A percentile compares a stretch with the other conserved stretches of the same genome.
Evolutionary conservation across 2,888 invertebrate genomes (phyloP).

Genomic region (Branchellion lobata): DNA sequence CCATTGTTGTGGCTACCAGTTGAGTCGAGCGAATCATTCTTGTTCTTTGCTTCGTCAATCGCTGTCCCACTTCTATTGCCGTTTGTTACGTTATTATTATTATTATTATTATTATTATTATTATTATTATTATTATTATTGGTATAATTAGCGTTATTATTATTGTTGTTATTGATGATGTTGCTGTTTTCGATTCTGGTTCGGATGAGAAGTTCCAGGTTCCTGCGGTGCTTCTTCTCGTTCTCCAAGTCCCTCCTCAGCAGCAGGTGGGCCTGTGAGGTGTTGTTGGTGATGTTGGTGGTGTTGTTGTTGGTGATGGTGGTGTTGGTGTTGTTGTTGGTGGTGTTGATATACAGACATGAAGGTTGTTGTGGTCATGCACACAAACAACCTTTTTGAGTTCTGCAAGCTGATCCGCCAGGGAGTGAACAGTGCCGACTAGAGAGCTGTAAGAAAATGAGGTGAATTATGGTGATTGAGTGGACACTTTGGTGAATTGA

Average conservation of each 20-base stretch:
- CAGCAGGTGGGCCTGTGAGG: constrained; percentile 58
- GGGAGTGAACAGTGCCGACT: constrained; percentile 75
- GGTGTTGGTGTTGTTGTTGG: no score
- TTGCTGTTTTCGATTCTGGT: background rate
- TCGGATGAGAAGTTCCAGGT: constrained; percentile 59
- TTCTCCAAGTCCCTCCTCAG: constrained; percentile 69
- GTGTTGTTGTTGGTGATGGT: background rate
- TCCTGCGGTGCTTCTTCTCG: constrained; percentile 68
- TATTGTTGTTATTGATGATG: constrained; percentile 45
- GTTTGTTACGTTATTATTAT: constrained; percentile 18
- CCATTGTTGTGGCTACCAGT: no score
- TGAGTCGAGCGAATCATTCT: no score
- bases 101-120: constrained; percentile 9
- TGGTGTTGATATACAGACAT: background rate
- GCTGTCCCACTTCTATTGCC: no score
- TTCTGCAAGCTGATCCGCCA: constrained; percentile 72
- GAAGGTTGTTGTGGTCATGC: background rate
- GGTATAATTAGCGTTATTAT: background rate
- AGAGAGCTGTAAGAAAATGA: no score
- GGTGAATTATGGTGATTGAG: no score
- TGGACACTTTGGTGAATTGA: no score
- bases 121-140: constrained; percentile 7
- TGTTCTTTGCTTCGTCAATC: no score
- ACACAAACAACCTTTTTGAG: constrained; percentile 48
- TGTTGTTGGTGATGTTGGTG: background rate